Evolutionary conservation across 2,113 vertebrate species (phyloP).

Genomic region (Noctilio leporinus): DNA sequence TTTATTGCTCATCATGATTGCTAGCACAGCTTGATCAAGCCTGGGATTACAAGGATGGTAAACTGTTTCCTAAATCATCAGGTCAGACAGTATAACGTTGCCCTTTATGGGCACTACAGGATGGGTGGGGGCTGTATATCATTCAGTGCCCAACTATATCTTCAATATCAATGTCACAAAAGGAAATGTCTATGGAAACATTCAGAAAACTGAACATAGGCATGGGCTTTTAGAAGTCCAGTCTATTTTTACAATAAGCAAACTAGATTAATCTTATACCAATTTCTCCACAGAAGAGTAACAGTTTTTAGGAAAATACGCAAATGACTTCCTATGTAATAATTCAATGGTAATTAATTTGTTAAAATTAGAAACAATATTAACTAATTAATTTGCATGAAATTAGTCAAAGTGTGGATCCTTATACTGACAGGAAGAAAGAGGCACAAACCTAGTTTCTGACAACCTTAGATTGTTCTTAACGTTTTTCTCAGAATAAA

Average conservation of each 20-base stretch:
- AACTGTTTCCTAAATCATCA: neutral
- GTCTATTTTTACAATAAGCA: neutral
- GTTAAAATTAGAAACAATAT: slow-evolving; percentile 17
- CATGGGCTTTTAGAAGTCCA: neutral
- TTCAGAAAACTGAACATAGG: slow-evolving; percentile 4
- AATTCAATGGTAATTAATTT: slow-evolving; percentile 48
- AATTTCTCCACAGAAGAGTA: neutral
- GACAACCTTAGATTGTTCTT: neutral
- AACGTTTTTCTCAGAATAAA: slow-evolving; percentile 19
- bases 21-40: neutral
- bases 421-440: neutral
- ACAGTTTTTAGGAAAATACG: slow-evolving; percentile 3
- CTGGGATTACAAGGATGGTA: neutral
- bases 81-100: neutral
- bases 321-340: neutral
- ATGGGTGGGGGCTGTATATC: neutral
- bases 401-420: neutral
- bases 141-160: neutral
- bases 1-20: neutral
- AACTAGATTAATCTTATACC: neutral
- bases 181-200: neutral
- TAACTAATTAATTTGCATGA: slow-evolving; percentile 32
- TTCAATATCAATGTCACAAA: neutral
- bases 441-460: neutral
- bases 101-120: neutral